Evolutionary conservation across 1,140 invertebrate genomes (phyloP), one percentile per base, ranked within the genome.

Genomic region (Drosophila hydei): DNA sequence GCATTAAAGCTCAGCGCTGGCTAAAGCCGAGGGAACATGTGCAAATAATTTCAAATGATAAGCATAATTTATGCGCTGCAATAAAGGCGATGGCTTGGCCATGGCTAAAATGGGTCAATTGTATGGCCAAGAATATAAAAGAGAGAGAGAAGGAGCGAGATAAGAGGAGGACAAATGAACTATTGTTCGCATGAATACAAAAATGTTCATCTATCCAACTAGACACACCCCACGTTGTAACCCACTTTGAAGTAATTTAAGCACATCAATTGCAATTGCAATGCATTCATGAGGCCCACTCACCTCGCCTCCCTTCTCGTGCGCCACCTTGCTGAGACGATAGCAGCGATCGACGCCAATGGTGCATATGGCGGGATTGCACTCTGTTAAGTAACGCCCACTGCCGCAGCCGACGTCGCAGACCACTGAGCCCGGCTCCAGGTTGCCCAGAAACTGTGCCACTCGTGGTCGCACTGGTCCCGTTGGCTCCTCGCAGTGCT

Each of bases 341-440:
- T 93, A 94, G 92, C 97, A 98, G 59, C 96, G 94, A 92, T 99
- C 98, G 30, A 95, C 95, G 23, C 98, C 98, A 60, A 98, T 93
- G 83, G 96, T 96, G 93, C 95, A 97, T 71, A 98, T 94, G 59
- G 94, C 94, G 42, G 95, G 95, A 92, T 98, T 98, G 47, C 89
- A 90, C 78, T 98, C 94, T 89, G 94, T 95, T 2, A 98, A 92
- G 92, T 98, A 98, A 90, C 98, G 97, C 19, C 97, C 98, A 92
- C 96, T 98, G 68, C 97, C 97, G 92, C 97, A 99, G 64, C 97
- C 98, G 70, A 98, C 95, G 92, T 99, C 97, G 89, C 97, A 98
- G 59, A 99, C 96, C 33, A 98, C 93, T 56, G 97, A 96, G 47
- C 97, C 97, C 1, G 97, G 96, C 85, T 98, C 96, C 19, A 98